These are phyloP conservation scores for Procambarus virginalis DNA, from an alignment of 1,140 invertebrate species.

Conservation along the genomic window DNA sequence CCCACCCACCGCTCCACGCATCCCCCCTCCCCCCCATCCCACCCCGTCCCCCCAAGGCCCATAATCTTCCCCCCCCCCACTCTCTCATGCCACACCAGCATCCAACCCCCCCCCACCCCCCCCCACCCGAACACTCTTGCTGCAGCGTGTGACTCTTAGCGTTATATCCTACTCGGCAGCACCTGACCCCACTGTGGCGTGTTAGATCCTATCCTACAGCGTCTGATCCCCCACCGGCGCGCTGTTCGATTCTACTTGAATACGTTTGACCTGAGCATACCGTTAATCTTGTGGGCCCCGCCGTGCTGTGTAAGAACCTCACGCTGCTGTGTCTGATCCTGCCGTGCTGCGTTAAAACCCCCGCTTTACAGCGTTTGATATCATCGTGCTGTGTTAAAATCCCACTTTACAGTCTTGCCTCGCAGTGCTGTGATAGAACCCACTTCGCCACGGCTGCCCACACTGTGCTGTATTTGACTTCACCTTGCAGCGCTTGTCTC, in stretches of 20 bases:
- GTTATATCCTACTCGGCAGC: not conserved
- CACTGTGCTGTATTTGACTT: not conserved
- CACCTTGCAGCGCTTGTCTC: not conserved
- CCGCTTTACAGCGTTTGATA: no score
- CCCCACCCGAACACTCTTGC: no score
- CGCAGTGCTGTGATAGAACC: not conserved
- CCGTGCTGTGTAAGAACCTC: not conserved
- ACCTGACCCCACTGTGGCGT: not conserved
- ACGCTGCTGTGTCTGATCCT: not conserved
- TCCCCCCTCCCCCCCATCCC: not conserved
- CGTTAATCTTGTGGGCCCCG: not conserved
- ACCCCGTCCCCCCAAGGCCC: not conserved
- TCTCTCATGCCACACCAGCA: not conserved
- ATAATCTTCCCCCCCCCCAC: not conserved
- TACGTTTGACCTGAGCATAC: not conserved
- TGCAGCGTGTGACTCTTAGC: not conserved
- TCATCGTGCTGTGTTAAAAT: not conserved
- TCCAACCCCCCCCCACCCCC: not conserved
- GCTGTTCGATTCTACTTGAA: not conserved
- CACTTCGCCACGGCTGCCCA: not conserved
- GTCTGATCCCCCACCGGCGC: not conserved
- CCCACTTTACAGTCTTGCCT: not conserved
- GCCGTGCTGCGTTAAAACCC: not conserved
- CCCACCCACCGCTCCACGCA: constrained; percentile 29
- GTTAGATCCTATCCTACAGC: not conserved